These are phyloP conservation scores for Mastomys natalensis DNA, from an alignment of 2,113 vertebrate species.

Conservation along the genomic window DNA sequence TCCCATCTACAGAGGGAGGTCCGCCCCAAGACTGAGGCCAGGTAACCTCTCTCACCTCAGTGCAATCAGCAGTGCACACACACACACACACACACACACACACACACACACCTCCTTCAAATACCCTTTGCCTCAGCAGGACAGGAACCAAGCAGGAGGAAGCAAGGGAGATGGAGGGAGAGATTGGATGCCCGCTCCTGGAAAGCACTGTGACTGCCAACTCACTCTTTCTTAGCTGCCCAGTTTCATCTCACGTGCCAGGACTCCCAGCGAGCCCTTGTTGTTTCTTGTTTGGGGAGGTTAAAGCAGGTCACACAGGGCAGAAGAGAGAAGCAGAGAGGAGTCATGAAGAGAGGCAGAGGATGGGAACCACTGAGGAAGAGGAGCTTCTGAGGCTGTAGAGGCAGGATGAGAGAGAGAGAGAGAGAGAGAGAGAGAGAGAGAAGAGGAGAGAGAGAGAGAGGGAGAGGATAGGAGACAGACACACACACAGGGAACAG, in stretches of 20 bases:
- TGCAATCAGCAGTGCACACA: accelerated
- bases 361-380: not conserved
- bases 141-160: not conserved
- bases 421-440: accelerated
- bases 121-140: not conserved
- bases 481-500: not conserved
- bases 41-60: accelerated
- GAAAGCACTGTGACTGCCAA: accelerated
- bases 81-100: too few relatives aligned
- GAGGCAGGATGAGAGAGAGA: not conserved
- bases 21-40: not conserved
- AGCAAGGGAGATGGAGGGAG: not conserved
- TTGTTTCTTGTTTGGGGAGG: not conserved
- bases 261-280: conserved; percentile 13
- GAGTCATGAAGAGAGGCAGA: not conserved
- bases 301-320: not conserved
- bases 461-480: not conserved
- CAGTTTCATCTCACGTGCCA: not conserved
- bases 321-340: not conserved
- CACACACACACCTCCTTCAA: not conserved
- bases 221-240: not conserved
- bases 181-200: accelerated
- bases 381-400: not conserved
- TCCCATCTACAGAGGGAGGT: not conserved
- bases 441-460: accelerated